phyloP scores from a whole-genome alignment of 2,888 invertebrate species.

The Cephus sareptanus region DNA sequence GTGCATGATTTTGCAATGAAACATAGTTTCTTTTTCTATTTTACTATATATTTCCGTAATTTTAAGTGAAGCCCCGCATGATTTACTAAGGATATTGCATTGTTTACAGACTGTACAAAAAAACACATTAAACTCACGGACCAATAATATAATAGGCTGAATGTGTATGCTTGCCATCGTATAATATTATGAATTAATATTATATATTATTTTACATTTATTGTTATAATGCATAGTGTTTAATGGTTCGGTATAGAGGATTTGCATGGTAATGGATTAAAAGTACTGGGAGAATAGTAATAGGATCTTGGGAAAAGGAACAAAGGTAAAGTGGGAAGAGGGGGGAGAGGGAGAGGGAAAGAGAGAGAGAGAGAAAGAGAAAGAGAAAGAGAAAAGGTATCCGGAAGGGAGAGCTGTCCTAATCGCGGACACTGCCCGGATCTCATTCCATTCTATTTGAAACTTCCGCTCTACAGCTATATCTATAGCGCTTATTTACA shows the following conservation, averaged over 20 bases:
- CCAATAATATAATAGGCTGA: constrained; percentile 37
- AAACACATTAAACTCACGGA: background rate
- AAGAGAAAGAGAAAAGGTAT: background rate
- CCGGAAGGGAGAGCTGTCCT: constrained; percentile 17
- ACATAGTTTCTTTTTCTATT: background rate
- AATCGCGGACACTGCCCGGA: constrained; percentile 24
- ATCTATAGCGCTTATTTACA: constrained; percentile 60
- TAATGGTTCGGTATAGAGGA: constrained; percentile 8
- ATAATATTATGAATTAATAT: constrained; percentile 54
- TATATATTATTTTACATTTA: constrained; percentile 63
- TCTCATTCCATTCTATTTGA: constrained; percentile 41
- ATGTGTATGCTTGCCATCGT: constrained; percentile 51
- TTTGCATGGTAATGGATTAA: background rate
- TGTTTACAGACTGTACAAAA: background rate
- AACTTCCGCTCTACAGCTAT: constrained; percentile 47
- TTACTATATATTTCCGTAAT: background rate
- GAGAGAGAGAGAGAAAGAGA: background rate
- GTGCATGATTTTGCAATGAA: background rate
- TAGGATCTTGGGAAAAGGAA: background rate
- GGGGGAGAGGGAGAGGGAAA: no score
- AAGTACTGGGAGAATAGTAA: background rate
- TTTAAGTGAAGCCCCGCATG: background rate
- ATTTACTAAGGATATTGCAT: background rate
- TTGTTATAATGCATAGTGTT: constrained; percentile 39
- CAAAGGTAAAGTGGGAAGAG: background rate